phyloP scores from a whole-genome alignment of 1,140 invertebrate genomes.

The Lucilia sericata region DNA sequence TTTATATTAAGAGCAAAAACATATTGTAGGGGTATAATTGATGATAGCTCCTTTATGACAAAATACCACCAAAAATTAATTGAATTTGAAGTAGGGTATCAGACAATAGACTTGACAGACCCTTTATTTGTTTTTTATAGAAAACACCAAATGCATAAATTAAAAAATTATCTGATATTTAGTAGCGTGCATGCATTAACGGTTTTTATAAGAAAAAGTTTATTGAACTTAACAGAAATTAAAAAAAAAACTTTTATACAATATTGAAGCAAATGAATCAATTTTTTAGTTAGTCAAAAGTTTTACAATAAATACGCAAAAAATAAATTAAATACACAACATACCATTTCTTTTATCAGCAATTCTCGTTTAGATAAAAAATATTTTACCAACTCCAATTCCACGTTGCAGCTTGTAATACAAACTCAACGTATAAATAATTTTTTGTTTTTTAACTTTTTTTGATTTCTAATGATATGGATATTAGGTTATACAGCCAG shows the following conservation, averaged over 20 bases:
- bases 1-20: too few species aligned
- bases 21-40: too few species aligned
- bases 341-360: not conserved
- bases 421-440: not conserved
- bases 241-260: not conserved
- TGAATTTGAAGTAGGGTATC: too few species aligned
- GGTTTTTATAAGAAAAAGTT: not conserved
- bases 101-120: too few species aligned
- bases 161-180: too few species aligned
- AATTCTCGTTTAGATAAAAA: constrained; percentile 3
- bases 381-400: not conserved
- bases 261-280: too few species aligned
- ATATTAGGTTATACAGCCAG: not conserved
- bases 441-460: too few species aligned
- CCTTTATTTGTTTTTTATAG: too few species aligned
- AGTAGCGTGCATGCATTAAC: not conserved
- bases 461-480: not conserved
- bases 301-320: not conserved
- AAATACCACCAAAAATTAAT: too few species aligned
- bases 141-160: too few species aligned
- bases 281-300: not conserved
- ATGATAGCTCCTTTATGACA: too few species aligned
- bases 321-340: not conserved
- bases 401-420: constrained; percentile 16
- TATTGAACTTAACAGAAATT: not conserved